These are phyloP conservation scores for Microctenopoma lineatum DNA, from an alignment of 2,797 vertebrate species.

Conservation along the genomic window DNA sequence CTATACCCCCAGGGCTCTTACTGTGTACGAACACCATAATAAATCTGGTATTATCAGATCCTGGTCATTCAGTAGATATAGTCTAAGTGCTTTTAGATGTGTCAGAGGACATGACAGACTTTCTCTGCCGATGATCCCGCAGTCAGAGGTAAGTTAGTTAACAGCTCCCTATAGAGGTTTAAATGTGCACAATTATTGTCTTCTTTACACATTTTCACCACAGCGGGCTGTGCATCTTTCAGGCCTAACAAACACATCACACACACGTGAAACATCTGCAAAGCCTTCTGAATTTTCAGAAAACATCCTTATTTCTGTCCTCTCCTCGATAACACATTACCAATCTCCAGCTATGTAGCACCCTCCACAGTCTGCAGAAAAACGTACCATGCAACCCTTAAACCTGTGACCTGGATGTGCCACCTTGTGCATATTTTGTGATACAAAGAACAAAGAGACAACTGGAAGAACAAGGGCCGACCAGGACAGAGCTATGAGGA, in stretches of 20 bases:
- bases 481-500: constrained; percentile 9
- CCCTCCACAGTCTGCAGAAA: neutral
- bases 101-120: constrained; percentile 75
- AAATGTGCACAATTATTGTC: constrained; percentile 47
- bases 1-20: constrained; percentile 61
- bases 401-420: neutral
- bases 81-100: constrained; percentile 79
- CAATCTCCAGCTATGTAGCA: neutral
- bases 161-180: constrained; percentile 55
- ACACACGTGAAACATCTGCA: constrained; percentile 14
- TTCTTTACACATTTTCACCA: constrained; percentile 51
- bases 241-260: constrained; percentile 16
- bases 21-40: constrained; percentile 64
- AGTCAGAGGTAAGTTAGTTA: constrained; percentile 71
- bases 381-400: neutral
- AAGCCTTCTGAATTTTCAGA: neutral
- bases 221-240: constrained; percentile 12
- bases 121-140: constrained; percentile 65
- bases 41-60: constrained; percentile 79
- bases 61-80: constrained; percentile 71
- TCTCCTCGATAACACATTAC: neutral
- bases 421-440: neutral
- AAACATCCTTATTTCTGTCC: neutral
- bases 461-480: constrained; percentile 11
- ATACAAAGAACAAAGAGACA: constrained; percentile 7